Base-by-base conservation (phyloP, 2,797 vertebrate species). In the Coregonus sp. region DNA sequence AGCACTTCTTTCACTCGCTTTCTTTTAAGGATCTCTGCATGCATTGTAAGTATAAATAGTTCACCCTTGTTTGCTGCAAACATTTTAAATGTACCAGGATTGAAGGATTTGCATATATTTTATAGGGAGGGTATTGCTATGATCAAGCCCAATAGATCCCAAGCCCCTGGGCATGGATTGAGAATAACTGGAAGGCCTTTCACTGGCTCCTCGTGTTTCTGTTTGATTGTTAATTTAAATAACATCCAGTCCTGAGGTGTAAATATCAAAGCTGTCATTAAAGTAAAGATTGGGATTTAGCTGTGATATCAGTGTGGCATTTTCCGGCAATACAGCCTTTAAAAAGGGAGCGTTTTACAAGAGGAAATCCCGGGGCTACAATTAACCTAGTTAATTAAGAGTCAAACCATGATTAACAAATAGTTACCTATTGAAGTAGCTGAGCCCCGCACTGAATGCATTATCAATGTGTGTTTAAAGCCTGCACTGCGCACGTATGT, bases 371-470 rank as follows among this genome's bases (percentile, higher is more conserved):
- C 80, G 71, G 92, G 87, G 91, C 84, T 63, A 90, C 92, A 94
- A 95, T 94, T 95, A 95, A 94, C 94, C 93, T 86, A 77, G 78
- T 86, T 95, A 93, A 93, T 94, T 92, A 91, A 90, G 90, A 94
- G 93, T 93, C 92, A 93, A 92, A 89, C 88, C 78, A 86, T 90
- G 92, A 94, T 94, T 93, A 95, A 93, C 91, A 92, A 94, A 93
- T 91, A 89, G 87, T 91, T 90, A 85, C 82, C 85, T 91, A 91
- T 90, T 94, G 89, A 94, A 93, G 91, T 89, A 87, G 90, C 90
- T 88, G 72, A 89, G 89, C 86, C 5, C 81, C 72, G 76, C 75
- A 80, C 83, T 86, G 86, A 91, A 91, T 86, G 82, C 81, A 91
- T 93, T 89, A 91, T 88, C 83, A 76, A 75, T 76, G 80, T 80